Evolutionary conservation across 1,140 invertebrate species (phyloP).

Genomic region (Hestina assimilis): DNA sequence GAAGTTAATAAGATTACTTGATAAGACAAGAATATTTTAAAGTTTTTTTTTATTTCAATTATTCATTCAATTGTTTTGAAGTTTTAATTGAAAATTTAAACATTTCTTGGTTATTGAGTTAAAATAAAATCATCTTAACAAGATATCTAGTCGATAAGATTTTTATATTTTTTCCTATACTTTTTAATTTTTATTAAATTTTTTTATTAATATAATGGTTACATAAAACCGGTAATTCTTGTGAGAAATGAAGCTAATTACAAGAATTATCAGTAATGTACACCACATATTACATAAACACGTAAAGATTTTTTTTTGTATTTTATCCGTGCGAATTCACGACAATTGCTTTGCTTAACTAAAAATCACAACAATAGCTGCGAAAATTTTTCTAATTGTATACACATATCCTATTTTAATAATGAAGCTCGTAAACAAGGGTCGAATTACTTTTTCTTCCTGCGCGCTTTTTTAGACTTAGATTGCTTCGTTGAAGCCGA

Average conservation of each 20-base stretch:
- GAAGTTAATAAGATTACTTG: constrained; percentile 11
- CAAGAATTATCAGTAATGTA: constrained; percentile 29
- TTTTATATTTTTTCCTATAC: constrained; percentile 57
- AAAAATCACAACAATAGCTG: constrained; percentile 46
- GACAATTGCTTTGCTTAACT: constrained; percentile 35
- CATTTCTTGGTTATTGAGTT: not conserved
- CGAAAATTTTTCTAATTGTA: constrained; percentile 34
- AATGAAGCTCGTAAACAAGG: constrained; percentile 41
- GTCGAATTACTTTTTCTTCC: constrained; percentile 64
- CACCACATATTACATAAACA: constrained; percentile 23
- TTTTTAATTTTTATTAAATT: constrained; percentile 59
- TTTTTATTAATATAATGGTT: constrained; percentile 49
- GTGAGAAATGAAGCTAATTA: constrained; percentile 19
- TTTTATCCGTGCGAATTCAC: constrained; percentile 47
- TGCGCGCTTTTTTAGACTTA: constrained; percentile 69
- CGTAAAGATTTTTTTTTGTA: constrained; percentile 43
- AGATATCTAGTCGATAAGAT: constrained; percentile 41
- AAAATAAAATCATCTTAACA: constrained; percentile 20
- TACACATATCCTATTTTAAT: constrained; percentile 13
- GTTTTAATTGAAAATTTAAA: not conserved
- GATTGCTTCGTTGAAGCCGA: constrained; percentile 57
- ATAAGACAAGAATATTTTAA: constrained; percentile 14
- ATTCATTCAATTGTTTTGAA: not conserved
- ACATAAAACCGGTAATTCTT: constrained; percentile 34
- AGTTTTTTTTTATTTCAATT: no score